Evolutionary conservation across 2,888 invertebrate species (phyloP).

Genomic region (Merodon equestris): DNA sequence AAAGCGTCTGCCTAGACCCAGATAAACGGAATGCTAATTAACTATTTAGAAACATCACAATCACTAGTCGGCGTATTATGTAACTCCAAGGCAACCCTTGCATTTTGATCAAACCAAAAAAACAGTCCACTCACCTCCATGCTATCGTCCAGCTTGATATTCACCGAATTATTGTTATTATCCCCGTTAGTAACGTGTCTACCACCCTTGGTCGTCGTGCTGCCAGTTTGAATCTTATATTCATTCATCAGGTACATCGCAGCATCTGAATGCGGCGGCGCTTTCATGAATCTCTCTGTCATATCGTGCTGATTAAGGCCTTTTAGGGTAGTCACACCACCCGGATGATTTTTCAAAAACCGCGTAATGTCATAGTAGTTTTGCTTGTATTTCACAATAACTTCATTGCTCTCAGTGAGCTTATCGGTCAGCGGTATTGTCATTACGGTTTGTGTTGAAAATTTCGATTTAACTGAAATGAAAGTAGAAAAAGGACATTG

Average conservation of each 20-base stretch:
- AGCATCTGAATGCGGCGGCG: conserved; percentile 78
- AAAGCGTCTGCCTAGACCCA: too few species aligned
- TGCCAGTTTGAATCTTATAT: conserved; percentile 72
- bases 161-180: conserved; percentile 71
- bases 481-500: too few species aligned
- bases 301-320: conserved; percentile 75
- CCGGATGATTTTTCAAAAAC: conserved; percentile 87
- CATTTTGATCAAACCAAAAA: too few species aligned
- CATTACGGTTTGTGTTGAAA: background rate
- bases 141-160: conserved; percentile 74
- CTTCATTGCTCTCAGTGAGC: conserved; percentile 61
- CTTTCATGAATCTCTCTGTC: conserved; percentile 75
- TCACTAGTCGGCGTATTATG: too few species aligned
- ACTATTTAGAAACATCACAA: too few species aligned
- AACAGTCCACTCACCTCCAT: conserved; percentile 75
- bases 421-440: background rate
- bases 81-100: too few species aligned
- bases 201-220: conserved; percentile 6
- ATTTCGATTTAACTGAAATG: conserved; percentile 24
- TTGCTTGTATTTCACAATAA: conserved; percentile 78
- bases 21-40: too few species aligned
- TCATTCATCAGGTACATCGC: conserved; percentile 78
- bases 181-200: conserved; percentile 67
- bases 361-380: conserved; percentile 83
- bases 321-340: conserved; percentile 84